These are phyloP conservation scores for human (Homo sapiens) DNA, from an alignment of 2,113 vertebrate species.

Conservation along the genomic window DNA sequence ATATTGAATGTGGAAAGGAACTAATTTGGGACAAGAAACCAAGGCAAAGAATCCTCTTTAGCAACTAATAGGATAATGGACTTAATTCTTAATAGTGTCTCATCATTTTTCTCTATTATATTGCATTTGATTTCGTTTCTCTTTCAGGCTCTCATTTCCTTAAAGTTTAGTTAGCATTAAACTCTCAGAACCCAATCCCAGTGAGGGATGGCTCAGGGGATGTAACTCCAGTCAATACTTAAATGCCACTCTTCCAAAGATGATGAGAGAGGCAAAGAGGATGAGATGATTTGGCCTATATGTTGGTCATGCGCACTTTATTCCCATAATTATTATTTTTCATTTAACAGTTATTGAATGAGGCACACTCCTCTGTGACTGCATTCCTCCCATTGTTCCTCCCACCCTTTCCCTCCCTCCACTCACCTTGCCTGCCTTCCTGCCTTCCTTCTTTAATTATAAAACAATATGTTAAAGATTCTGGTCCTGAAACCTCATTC, in stretches of 20 bases:
- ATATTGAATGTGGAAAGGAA: background rate
- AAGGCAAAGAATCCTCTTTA: conserved; percentile 36
- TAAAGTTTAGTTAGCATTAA: conserved; percentile 38
- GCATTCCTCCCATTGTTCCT: background rate
- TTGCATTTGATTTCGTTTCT: background rate
- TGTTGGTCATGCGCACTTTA: background rate
- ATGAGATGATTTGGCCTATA: background rate
- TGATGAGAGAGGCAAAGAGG: background rate
- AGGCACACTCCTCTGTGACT: background rate
- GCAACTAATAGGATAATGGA: background rate
- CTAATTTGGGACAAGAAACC: background rate
- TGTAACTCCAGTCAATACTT: background rate
- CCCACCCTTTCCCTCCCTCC: background rate
- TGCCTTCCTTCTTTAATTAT: conserved; percentile 25
- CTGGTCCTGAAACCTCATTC: conserved; percentile 34
- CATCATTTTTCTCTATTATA: background rate
- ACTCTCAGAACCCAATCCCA: conserved; percentile 4
- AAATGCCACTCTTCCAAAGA: background rate
- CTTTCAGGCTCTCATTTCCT: conserved; percentile 6
- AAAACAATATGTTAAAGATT: conserved; percentile 44
- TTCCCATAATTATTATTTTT: background rate
- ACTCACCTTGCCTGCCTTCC: background rate
- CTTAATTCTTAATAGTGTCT: background rate
- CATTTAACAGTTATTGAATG: background rate
- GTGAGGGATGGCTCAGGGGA: background rate